phyloP scores from a whole-genome alignment of 2,797 vertebrate species.

The Gephyroberyx darwinii region DNA sequence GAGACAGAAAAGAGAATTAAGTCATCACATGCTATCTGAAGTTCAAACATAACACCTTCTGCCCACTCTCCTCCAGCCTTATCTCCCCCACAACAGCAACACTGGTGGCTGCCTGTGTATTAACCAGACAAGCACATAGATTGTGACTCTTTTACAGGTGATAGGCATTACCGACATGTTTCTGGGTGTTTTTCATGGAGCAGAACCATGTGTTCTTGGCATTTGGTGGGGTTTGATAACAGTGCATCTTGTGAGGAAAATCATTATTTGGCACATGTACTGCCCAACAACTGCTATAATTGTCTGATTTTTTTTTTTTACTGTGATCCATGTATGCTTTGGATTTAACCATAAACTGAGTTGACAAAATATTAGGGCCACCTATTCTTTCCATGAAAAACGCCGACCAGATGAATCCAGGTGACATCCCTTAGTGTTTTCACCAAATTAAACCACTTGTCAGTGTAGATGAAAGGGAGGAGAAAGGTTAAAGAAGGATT shows the following conservation, averaged over 20 bases:
- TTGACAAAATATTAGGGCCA: too few relatives aligned
- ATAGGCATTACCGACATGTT: slow-evolving; percentile 6
- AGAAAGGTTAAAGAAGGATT: not conserved
- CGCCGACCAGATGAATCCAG: too few relatives aligned
- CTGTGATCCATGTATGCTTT: not conserved
- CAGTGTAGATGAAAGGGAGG: too few relatives aligned
- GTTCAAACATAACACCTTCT: slow-evolving; percentile 64
- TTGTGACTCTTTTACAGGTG: slow-evolving; percentile 28
- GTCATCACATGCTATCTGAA: slow-evolving; percentile 69
- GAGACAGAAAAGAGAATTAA: slow-evolving; percentile 72
- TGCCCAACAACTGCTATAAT: not conserved
- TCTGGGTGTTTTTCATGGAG: slow-evolving; percentile 17
- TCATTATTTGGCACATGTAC: not conserved
- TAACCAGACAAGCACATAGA: slow-evolving; percentile 21
- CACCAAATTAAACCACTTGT: too few relatives aligned
- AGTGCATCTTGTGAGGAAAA: slow-evolving; percentile 7
- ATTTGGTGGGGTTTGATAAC: slow-evolving; percentile 48
- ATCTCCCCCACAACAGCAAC: slow-evolving; percentile 52
- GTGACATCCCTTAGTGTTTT: too few relatives aligned
- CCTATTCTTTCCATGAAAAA: too few relatives aligned
- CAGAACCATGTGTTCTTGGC: slow-evolving; percentile 30
- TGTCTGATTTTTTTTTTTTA: too few relatives aligned
- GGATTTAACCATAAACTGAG: not conserved
- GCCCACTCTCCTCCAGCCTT: slow-evolving; percentile 49
- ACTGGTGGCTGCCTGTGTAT: slow-evolving; percentile 32